Conservation (phyloP, 1,140 invertebrate genomes). For the Pachypsylla venusta region DNA sequence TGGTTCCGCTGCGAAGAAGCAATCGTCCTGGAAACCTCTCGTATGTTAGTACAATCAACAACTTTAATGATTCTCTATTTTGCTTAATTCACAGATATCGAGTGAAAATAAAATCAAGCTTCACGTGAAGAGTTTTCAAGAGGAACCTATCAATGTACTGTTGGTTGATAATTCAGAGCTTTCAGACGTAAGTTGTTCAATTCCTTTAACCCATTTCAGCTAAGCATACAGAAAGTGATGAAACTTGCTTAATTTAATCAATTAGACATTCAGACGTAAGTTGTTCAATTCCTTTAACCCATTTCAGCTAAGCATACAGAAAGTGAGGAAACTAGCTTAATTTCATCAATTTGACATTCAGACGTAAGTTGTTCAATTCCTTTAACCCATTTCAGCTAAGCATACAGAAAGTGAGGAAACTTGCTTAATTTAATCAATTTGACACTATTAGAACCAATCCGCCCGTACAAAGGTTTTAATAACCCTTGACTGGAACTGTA, state of each 20-base stretch:
- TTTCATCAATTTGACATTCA: not conserved
- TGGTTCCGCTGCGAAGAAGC: too few species aligned
- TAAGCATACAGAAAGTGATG: not conserved
- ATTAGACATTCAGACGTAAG: not conserved
- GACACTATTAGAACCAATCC: not conserved
- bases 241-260: not conserved
- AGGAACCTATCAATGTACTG: not conserved
- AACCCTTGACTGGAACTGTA: not conserved
- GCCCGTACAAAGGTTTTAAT: not conserved
- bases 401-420: not conserved
- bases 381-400: not conserved
- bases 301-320: not conserved
- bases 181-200: too few species aligned
- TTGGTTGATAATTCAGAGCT: too few species aligned
- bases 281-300: not conserved
- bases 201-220: too few species aligned
- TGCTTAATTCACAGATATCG: not conserved
- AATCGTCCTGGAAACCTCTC: not conserved
- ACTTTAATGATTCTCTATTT: not conserved
- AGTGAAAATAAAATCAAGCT: not conserved
- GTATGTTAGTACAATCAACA: not conserved
- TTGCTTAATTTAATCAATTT: not conserved
- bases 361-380: not conserved
- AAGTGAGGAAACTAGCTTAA: not conserved
- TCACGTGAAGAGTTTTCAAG: not conserved